Evolutionary conservation across 2,797 vertebrate genomes (phyloP), one percentile per base, ranked within the genome.

Genomic region (Zenarchopterus dispar): DNA sequence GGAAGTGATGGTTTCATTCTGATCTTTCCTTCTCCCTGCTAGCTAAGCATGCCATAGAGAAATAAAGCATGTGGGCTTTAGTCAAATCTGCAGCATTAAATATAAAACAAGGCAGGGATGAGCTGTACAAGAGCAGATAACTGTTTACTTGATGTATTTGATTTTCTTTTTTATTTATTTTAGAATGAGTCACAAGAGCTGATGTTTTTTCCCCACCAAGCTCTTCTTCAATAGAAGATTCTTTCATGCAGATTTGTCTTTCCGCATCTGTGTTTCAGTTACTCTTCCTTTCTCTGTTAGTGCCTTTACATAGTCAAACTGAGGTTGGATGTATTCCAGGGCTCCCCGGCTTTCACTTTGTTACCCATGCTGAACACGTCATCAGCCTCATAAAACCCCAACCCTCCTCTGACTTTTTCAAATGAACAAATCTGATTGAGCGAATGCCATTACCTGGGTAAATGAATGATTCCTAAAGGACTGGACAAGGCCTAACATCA

Each of bases 401-500:
- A 53, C 54, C 80, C 69, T 73, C 75, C 67, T 70, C 68, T 63
- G 80, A 81, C 80, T 86, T 87, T 80, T 81, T 81, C 74, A 90
- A 90, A 91, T 88, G 84, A 91, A 87, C 86, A 87, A 90, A 90
- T 87, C 88, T 91, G 88, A 91, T 91, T 88, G 87, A 87, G 84
- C 51, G 84, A 89, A 91, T 87, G 87, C 84, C 83, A 91, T 92
- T 91, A 88, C 89, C 90, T 90, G 73, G 61, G 80, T 88, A 92
- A 93, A 93, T 91, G 83, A 91, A 91, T 82, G 87, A 89, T 88
- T 92, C 91, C 86, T 90, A 79, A 84, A 90, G 89, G 84, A 90
- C 82, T 82, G 82, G 84, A 84, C 88, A 86, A 87, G 88, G 80
- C 83, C 77, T 84, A 81, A 88, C 85, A 78, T 79, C 78, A 77